A percentile compares a stretch with the other conserved stretches of the same genome.
These are phyloP conservation scores for Caretta caretta DNA, from an alignment of 2,113 vertebrate species.

Conservation along the genomic window DNA sequence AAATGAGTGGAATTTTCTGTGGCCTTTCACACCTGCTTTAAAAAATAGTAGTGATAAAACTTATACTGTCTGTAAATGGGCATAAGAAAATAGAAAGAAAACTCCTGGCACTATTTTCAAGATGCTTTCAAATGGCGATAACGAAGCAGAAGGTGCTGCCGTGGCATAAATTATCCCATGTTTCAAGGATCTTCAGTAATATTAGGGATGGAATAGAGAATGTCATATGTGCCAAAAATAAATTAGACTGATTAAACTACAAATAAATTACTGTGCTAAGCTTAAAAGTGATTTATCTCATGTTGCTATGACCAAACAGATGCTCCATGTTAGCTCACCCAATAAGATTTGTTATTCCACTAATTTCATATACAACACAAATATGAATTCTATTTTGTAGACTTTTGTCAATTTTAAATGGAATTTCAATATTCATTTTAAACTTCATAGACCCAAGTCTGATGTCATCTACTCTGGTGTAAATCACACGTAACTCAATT, in stretches of 20 bases:
- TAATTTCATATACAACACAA: not conserved
- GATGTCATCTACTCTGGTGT: not conserved
- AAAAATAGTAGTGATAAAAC: not conserved
- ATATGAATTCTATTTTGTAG: not conserved
- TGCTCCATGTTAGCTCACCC: not conserved
- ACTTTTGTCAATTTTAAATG: not conserved
- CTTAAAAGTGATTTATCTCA: not conserved
- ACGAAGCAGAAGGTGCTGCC: not conserved
- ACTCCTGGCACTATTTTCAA: not conserved
- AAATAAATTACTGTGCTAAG: accelerated
- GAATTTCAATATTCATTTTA: not conserved
- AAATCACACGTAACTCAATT: not conserved
- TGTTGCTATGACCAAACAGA: not conserved
- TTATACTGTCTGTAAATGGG: not conserved
- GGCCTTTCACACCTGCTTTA: not conserved
- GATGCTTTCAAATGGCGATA: not conserved
- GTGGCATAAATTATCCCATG: not conserved
- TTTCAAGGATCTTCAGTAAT: not conserved
- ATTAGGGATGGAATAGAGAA: not conserved
- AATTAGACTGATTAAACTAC: not conserved
- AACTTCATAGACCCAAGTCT: not conserved
- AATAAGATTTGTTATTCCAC: not conserved
- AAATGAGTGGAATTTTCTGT: accelerated
- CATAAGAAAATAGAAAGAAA: not conserved
- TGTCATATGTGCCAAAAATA: not conserved